phyloP scores from a whole-genome alignment of 2,888 invertebrate species.

The Itoplectis maculator region DNA sequence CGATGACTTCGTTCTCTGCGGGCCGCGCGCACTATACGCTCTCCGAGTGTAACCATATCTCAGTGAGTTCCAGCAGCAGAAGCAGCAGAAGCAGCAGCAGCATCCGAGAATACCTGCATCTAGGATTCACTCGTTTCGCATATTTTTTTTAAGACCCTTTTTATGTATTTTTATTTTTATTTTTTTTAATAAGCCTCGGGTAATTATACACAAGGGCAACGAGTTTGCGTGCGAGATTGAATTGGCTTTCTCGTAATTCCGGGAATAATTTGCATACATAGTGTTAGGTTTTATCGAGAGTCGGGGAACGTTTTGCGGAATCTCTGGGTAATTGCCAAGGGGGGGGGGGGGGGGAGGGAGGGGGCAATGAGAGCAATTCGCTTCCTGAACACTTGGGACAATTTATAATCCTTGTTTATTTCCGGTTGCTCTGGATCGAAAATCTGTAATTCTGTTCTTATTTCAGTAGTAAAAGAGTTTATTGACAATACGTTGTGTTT shows the following conservation, averaged over 20 bases:
- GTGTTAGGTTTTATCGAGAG: slow-evolving; percentile 17
- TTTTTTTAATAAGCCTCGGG: slow-evolving; percentile 19
- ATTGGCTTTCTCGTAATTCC: slow-evolving; percentile 29
- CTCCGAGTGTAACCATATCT: slow-evolving; percentile 57
- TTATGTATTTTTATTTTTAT: slow-evolving; percentile 25
- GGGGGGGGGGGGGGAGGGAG: not conserved
- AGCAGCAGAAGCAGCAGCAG: slow-evolving; percentile 23
- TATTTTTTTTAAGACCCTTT: slow-evolving; percentile 9
- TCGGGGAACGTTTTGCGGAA: slow-evolving; percentile 14
- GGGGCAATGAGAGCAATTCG: not conserved
- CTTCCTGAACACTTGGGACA: not conserved
- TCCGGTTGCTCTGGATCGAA: too few species aligned
- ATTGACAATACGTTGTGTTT: too few species aligned
- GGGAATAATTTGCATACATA: slow-evolving; percentile 25
- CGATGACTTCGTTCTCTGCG: slow-evolving; percentile 70
- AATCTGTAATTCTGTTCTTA: too few species aligned
- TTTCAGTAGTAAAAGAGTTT: too few species aligned
- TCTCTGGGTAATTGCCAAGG: not conserved
- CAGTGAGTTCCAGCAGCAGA: slow-evolving; percentile 11
- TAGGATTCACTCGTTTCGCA: slow-evolving; percentile 47
- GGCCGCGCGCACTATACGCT: slow-evolving; percentile 61
- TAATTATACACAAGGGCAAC: slow-evolving; percentile 56
- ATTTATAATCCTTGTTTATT: not conserved
- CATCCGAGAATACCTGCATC: slow-evolving; percentile 18
- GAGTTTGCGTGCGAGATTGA: slow-evolving; percentile 35